Base-by-base conservation (phyloP, 2,797 vertebrate species). In the Ptychadena robeensis region DNA sequence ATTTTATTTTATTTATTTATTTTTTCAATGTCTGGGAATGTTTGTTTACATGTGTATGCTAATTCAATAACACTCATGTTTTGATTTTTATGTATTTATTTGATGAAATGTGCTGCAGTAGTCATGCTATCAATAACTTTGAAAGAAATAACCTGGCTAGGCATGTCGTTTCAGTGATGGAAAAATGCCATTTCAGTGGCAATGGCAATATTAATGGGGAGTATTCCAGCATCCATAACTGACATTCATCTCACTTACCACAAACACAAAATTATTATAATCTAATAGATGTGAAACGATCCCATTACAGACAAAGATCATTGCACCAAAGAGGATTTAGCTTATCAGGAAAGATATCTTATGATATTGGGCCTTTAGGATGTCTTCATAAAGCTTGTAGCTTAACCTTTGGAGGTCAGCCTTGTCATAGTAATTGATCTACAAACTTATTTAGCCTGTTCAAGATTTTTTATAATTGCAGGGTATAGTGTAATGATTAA, bases 61-160 rank as follows among this genome's bases (percentile, higher is more conserved):
- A 81, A 81, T 81, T 32, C 59, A 73, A 81, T 81, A 81, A 37
- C 61, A 64, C 74, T 48, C 40, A 28, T 81, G 67, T 75, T 75
- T 74, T 75, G 80, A 74, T 82, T 82, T 74, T 22, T 22, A 81
- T 5, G 63, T 59, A 34, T 53, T 44, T 75, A 72, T 75, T 82
- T 68, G 80, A 81, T 81, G 64, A 82, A 75, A 72, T 82, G 71
- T 75, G 72, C 72, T 82, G 71, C 35, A 67, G 64, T 75, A 68
- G 70, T 82, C 71, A 74, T 74, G 63, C 80, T 69, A 74, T 82
- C 80, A 82, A 82, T 82, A 82, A 82, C 37, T 59, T 66, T 74
- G 32, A 61, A 75, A 44, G 80, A 82, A 68, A 82, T 67, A 68
- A 40, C 71, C 80, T 82, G 14, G 59, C 72, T 68, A 75, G 73